phyloP scores from a whole-genome alignment of 2,113 vertebrate genomes.

The Oreocharis arfaki region DNA sequence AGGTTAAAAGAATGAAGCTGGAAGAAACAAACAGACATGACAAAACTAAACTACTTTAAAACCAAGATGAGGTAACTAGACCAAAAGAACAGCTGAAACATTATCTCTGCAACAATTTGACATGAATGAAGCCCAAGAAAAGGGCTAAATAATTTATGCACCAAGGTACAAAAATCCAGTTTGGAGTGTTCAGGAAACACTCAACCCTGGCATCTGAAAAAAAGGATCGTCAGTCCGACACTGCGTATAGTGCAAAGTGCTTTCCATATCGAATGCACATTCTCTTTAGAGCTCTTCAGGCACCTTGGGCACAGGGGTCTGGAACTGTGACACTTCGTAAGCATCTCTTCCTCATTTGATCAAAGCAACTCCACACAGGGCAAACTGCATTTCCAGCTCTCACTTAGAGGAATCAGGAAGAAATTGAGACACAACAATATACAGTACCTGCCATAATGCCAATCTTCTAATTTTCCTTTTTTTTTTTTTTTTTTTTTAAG shows the following conservation, averaged over 20 bases:
- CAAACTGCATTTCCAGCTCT: not conserved
- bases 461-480: no score
- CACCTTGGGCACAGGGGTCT: not conserved
- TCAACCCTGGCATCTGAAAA: not conserved
- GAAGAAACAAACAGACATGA: not conserved
- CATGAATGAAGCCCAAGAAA: not conserved
- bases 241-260: not conserved
- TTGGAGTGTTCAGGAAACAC: not conserved
- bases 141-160: not conserved
- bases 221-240: not conserved
- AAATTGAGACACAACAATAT: not conserved
- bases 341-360: not conserved
- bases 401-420: not conserved
- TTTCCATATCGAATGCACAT: accelerated
- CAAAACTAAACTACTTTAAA: not conserved
- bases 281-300: not conserved
- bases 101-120: not conserved
- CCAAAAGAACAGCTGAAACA: not conserved
- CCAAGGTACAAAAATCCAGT: not conserved
- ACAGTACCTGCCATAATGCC: not conserved
- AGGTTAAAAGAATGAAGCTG: not conserved
- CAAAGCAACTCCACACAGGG: not conserved
- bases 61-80: not conserved
- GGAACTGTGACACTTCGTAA: not conserved
- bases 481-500: not conserved